Evolutionary conservation across 2,113 vertebrate species (phyloP), one percentile per base, ranked within the genome.

Genomic region (Oophaga pumilio): DNA sequence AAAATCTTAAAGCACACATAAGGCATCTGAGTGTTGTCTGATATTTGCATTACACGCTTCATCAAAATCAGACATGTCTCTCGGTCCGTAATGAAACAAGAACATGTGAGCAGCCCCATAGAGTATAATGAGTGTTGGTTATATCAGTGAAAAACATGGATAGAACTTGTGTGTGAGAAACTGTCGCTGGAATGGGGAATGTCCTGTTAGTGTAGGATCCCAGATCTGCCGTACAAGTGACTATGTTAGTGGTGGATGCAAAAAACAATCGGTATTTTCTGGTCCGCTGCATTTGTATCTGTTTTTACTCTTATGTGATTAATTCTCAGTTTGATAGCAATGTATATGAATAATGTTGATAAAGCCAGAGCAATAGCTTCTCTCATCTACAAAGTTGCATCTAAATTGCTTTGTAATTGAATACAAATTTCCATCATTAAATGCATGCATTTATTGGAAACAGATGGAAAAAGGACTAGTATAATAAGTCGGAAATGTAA

Each of bases 341-440:
- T 74, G 20, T 0, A 74, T 4, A 43, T 43, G 26, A 49, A 33
- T 14, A 49, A 43, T 20, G 28, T 73, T 43, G 69, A 13, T 28
- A 18, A 3, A 49, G 33, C 71, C 33, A 28, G 24, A 26, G 28
- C 12, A 14, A 69, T 74, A 14, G 17, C 69, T 71, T 20, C 15
- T 49, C 33, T 74, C 28, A 74, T 74, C 18, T 10, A 17, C 8
- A 74, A 74, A 49, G 71, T 69, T 69, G n/a, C 66, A 69, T 26
- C 24, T 13, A 69, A 26, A 26, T 69, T 69, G 24, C 24, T 14
- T 11, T 28, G n/a, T 26, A 69, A 69, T 69, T 26, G 66, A 69
- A 69, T 62, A 62, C 8, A 62, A 69, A 69, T 28, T 69, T 69
- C 66, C 66, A 69, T 69, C 66, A 69, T 69, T 69, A 69, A 28